Percentiles rank a stretch among this genome's conserved stretches.
phyloP scores from a whole-genome alignment of 2,113 vertebrate species.

The Microcebus murinus region DNA sequence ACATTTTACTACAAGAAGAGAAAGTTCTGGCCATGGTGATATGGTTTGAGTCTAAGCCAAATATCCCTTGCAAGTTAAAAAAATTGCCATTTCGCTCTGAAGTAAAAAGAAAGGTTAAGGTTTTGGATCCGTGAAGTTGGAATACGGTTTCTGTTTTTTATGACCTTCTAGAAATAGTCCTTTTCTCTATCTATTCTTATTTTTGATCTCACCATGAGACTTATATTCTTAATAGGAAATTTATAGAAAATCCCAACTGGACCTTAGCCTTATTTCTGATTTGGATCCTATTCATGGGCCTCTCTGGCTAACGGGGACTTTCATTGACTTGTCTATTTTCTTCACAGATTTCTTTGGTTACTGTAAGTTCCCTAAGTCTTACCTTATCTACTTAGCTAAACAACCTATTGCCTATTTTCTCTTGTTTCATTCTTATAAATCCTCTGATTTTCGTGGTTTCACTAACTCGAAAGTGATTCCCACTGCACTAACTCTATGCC shows the following conservation, averaged over 20 bases:
- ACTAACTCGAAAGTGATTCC: neutral
- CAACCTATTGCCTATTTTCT: neutral
- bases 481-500: neutral
- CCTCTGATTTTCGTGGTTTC: neutral
- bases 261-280: neutral
- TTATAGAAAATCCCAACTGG: neutral
- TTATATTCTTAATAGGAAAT: neutral
- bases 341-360: neutral
- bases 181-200: neutral
- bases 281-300: fast-evolving
- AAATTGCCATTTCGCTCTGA: neutral
- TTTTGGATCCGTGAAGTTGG: neutral
- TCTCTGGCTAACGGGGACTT: neutral
- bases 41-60: neutral
- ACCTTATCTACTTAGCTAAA: neutral
- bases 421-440: neutral
- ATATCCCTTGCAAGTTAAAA: neutral
- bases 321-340: neutral
- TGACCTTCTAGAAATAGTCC: neutral
- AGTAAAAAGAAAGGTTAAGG: neutral
- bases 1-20: neutral
- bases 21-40: neutral
- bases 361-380: neutral
- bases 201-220: neutral
- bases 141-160: neutral